phyloP scores from a whole-genome alignment of 2,888 invertebrate species.

The Lottia scabra region DNA sequence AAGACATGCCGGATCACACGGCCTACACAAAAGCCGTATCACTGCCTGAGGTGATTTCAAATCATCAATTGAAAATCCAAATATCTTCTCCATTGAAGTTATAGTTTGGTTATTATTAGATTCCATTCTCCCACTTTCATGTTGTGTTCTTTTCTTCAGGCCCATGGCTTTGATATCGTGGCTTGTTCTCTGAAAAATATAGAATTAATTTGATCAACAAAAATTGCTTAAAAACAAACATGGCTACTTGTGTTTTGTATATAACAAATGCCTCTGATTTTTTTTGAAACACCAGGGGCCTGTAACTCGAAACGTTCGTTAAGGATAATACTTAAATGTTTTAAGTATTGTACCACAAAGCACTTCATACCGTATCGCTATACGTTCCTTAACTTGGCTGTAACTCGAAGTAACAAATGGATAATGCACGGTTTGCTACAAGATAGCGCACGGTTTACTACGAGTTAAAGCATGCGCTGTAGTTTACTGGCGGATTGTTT shows the following conservation, averaged over 20 bases:
- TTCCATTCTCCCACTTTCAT: neutral
- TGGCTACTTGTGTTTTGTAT: no score
- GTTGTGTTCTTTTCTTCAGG: neutral
- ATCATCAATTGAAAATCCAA: constrained; percentile 48
- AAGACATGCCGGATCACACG: constrained; percentile 79
- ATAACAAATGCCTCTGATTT: no score
- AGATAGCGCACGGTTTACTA: no score
- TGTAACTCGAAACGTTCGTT: no score
- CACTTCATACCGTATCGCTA: no score
- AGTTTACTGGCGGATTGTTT: no score
- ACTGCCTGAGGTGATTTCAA: constrained; percentile 74
- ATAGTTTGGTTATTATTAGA: neutral
- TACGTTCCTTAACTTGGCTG: no score
- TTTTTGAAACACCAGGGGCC: neutral
- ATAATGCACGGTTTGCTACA: no score
- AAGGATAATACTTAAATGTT: no score
- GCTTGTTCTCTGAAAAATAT: neutral
- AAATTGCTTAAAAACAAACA: neutral
- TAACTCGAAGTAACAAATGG: no score
- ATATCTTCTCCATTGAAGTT: constrained; percentile 15
- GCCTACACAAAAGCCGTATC: constrained; percentile 82
- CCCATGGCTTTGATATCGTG: neutral
- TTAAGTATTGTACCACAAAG: no score
- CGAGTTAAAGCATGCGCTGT: no score
- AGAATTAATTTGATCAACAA: neutral